Percentiles rank a stretch among this genome's conserved stretches.
These are phyloP conservation scores for Trissolcus japonicus DNA, from an alignment of 2,888 invertebrate genomes.

Conservation along the genomic window DNA sequence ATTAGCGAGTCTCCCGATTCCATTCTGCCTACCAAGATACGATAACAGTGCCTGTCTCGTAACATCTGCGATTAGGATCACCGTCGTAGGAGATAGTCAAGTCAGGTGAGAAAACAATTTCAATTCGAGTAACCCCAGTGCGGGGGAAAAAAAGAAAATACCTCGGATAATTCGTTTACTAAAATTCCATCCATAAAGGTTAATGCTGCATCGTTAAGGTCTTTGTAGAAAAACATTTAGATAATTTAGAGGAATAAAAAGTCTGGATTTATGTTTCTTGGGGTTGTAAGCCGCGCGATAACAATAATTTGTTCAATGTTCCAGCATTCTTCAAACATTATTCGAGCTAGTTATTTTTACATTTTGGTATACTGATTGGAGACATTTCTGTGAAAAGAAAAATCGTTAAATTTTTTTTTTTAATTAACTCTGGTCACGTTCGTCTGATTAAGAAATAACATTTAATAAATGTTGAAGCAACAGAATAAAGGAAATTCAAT, in stretches of 20 bases:
- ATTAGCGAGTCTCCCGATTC: conserved; percentile 50
- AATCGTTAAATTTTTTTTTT: no score
- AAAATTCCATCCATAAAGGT: conserved; percentile 41
- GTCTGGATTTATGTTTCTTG: conserved; percentile 25
- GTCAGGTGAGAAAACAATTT: conserved; percentile 53
- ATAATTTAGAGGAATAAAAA: conserved; percentile 39
- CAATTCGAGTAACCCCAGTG: conserved; percentile 44
- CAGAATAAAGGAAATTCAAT: no score
- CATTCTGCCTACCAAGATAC: conserved; percentile 54
- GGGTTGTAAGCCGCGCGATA: conserved; percentile 2
- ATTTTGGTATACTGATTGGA: no score
- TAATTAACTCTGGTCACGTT: no score
- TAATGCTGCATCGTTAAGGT: conserved; percentile 37
- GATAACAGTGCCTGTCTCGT: conserved; percentile 51
- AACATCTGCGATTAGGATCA: conserved; percentile 55
- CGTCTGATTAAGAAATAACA: no score
- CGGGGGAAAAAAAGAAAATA: conserved; percentile 37
- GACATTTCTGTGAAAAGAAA: no score
- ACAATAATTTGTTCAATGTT: background rate
- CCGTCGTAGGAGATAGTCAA: conserved; percentile 48
- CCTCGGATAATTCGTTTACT: conserved; percentile 44
- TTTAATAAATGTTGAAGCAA: no score
- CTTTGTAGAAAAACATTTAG: conserved; percentile 40
- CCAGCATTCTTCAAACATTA: background rate
- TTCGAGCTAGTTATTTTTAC: background rate